Evolutionary conservation across 2,888 invertebrate genomes (phyloP), one percentile per base, ranked within the genome.

Genomic region (Blomia tropicalis): DNA sequence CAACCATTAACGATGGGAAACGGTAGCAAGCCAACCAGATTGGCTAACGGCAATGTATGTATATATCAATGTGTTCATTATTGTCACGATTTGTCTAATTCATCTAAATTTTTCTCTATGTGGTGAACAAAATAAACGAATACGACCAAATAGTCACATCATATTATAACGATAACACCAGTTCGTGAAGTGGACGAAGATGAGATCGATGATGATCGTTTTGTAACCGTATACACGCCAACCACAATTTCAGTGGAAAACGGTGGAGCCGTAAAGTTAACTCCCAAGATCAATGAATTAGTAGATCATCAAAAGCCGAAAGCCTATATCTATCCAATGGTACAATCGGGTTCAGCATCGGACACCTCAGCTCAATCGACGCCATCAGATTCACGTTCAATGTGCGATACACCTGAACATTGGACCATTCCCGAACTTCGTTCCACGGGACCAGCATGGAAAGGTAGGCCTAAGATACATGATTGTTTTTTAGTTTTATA

Each of bases 391-490:
- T 58, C 36, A 27, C 59, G 59, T 3, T 58, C 59, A 22, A 2
- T 58, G 14, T 58, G 59, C 27, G 59, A 58, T n/a, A 58, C 59
- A 43, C 27, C 36, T 14, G 59, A 58, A n/a, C 59, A 43, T 17
- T 58, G 59, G 59, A 19, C 11, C 25, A 2, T 58, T 4, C 59
- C 59, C 14, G 47, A 58, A 43, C 36, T 58, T 11, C n/a, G n/a
- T 2, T 14, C 36, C 2, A 19, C 17, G 14, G 59, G 59, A 22
- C 41, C 36, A 7, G n/a, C 11, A n/a, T 58, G 44, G 44, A 58
- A 41, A 23, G 59, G 59, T 58, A 58, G 27, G 51, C n/a, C 14
- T 41, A 41, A 17, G n/a, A n/a, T n/a, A n/a, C n/a, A n/a, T n/a
- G n/a, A n/a, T n/a, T n/a, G n/a, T n/a, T n/a, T n/a, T n/a, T n/a